Conservation (phyloP, 2,888 invertebrate species). For the Dinocampus coccinellae region DNA sequence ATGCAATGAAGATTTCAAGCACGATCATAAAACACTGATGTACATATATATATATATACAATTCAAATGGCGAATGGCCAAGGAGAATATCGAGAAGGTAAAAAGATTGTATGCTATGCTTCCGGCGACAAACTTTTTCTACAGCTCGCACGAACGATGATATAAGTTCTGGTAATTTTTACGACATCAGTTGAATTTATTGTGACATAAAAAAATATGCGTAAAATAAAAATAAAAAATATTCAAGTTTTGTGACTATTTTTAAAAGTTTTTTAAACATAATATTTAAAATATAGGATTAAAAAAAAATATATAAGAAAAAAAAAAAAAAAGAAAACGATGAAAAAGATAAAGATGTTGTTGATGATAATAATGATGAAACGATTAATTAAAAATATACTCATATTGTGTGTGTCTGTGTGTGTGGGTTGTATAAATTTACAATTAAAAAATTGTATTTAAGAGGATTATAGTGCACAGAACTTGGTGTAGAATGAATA, state of each 20-base stretch:
- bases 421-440: too few relatives aligned
- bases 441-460: too few relatives aligned
- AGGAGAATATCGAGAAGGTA: conserved; percentile 29
- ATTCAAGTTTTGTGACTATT: neutral
- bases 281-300: neutral
- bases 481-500: too few relatives aligned
- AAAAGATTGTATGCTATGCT: conserved; percentile 42
- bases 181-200: conserved; percentile 25
- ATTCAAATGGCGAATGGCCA: conserved; percentile 42
- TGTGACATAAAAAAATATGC: conserved; percentile 10
- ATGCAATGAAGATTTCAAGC: conserved; percentile 15
- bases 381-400: too few relatives aligned
- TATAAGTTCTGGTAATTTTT: conserved; percentile 26
- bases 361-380: too few relatives aligned
- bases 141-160: neutral
- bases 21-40: conserved; percentile 23
- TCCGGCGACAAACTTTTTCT: conserved; percentile 26
- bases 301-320: too few relatives aligned
- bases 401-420: too few relatives aligned
- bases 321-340: too few relatives aligned
- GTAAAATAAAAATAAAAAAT: conserved; percentile 6
- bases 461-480: too few relatives aligned
- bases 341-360: too few relatives aligned
- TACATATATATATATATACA: conserved; percentile 10
- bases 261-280: neutral